Evolutionary conservation across 2,797 vertebrate species (phyloP).

Genomic region (Coregonus suidteri): DNA sequence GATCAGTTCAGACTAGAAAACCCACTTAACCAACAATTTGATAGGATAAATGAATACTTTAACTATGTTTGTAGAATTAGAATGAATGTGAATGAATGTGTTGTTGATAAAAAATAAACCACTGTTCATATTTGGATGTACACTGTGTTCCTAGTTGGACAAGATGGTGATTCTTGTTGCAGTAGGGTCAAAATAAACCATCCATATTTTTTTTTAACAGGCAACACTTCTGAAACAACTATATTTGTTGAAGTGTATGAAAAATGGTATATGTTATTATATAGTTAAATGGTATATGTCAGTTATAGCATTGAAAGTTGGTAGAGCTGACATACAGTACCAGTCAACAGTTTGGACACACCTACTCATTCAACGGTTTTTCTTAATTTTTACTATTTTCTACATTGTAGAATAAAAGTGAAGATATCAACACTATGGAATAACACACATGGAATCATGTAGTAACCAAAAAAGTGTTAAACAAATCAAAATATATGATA

Average conservation of each 20-base stretch:
- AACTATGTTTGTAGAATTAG: constrained; percentile 73
- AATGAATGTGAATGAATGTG: constrained; percentile 67
- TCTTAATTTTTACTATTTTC: no score
- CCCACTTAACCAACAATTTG: constrained; percentile 77
- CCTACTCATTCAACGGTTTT: no score
- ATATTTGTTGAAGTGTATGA: constrained; percentile 35
- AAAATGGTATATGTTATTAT: neutral
- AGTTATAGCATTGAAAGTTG: neutral
- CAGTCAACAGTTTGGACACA: no score
- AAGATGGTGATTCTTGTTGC: constrained; percentile 70
- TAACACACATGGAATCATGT: no score
- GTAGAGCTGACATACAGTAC: neutral
- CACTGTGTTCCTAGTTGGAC: constrained; percentile 72
- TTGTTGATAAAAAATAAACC: constrained; percentile 61
- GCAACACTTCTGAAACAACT: constrained; percentile 35
- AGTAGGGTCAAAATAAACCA: constrained; percentile 81
- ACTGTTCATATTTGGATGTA: constrained; percentile 78
- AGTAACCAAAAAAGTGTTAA: no score
- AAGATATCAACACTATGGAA: no score
- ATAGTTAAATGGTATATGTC: neutral
- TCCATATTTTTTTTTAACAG: constrained; percentile 83
- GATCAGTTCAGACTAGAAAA: constrained; percentile 72
- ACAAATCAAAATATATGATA: no score
- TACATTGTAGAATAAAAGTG: no score
- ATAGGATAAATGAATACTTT: constrained; percentile 73